Evolutionary conservation across 1,140 invertebrate genomes (phyloP).

Genomic region (Trichonephila clavipes): DNA sequence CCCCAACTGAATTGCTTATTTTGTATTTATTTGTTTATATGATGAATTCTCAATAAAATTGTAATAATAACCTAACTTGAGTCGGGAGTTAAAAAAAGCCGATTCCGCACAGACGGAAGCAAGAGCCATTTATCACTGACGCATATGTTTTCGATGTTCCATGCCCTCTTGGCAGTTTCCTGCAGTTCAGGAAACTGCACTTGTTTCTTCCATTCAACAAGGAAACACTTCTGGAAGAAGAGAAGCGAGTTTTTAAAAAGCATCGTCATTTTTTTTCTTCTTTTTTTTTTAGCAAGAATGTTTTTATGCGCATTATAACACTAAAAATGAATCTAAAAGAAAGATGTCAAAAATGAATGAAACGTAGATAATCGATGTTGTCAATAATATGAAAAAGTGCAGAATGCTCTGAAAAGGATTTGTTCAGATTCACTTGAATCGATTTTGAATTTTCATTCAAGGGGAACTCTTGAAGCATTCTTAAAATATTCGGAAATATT

Average conservation of each 20-base stretch:
- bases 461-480: neutral
- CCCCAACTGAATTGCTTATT: neutral
- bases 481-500: neutral
- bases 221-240: slow-evolving; percentile 32
- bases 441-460: no score
- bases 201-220: slow-evolving; percentile 61
- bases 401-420: neutral
- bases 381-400: slow-evolving; percentile 1
- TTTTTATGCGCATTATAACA: neutral
- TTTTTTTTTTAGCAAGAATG: neutral
- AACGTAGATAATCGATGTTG: slow-evolving; percentile 1
- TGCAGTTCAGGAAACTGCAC: slow-evolving; percentile 59
- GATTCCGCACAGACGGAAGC: neutral
- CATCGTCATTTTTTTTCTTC: neutral
- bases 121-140: slow-evolving; percentile 63
- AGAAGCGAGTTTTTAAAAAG: neutral
- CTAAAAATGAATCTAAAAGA: slow-evolving; percentile 13
- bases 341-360: slow-evolving; percentile 17
- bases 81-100: neutral
- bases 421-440: neutral
- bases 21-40: neutral
- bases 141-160: slow-evolving; percentile 64
- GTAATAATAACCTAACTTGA: slow-evolving; percentile 21
- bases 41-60: slow-evolving; percentile 26
- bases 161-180: slow-evolving; percentile 50